Conservation (phyloP, 1,140 invertebrate species). For the Plectus sambesii region DNA sequence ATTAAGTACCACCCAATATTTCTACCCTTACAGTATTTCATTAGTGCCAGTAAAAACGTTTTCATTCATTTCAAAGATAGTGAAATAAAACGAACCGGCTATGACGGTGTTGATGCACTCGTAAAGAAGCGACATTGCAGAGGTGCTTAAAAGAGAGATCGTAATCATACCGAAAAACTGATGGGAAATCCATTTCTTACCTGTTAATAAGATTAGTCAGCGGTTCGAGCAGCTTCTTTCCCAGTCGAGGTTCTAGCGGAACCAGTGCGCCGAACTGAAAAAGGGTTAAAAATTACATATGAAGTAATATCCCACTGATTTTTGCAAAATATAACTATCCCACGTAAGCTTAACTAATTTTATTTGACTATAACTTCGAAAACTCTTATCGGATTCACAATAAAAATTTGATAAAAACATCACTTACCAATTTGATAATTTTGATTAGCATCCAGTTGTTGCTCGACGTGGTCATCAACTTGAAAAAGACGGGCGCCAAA, state of each 20-base stretch:
- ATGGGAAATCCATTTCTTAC: constrained; percentile 75
- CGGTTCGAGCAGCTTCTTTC: constrained; percentile 99
- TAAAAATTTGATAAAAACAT: constrained; percentile 13
- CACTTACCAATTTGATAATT: constrained; percentile 96
- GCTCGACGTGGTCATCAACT: constrained; percentile 96
- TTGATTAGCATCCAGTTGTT: constrained; percentile 99
- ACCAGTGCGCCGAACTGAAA: constrained; percentile 98
- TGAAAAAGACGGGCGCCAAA: constrained; percentile 94
- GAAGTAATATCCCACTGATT: background rate
- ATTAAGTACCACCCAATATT: too few species aligned
- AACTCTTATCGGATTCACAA: too few species aligned
- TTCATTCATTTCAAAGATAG: constrained; percentile 6
- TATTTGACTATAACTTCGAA: too few species aligned
- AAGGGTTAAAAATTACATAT: background rate
- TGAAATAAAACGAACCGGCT: constrained; percentile 55
- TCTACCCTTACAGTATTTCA: too few species aligned
- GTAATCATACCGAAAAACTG: constrained; percentile 8
- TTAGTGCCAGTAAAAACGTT: too few species aligned
- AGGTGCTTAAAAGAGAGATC: constrained; percentile 74
- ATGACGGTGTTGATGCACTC: constrained; percentile 99
- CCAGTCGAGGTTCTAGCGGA: constrained; percentile 96
- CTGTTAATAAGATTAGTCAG: constrained; percentile 99
- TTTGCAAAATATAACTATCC: background rate
- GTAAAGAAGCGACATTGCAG: constrained; percentile 97
- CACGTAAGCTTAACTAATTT: too few species aligned